A percentile compares a stretch with the other conserved stretches of the same genome.
Evolutionary conservation across 2,888 invertebrate genomes (phyloP).

Genomic region (Hetaerina titia): DNA sequence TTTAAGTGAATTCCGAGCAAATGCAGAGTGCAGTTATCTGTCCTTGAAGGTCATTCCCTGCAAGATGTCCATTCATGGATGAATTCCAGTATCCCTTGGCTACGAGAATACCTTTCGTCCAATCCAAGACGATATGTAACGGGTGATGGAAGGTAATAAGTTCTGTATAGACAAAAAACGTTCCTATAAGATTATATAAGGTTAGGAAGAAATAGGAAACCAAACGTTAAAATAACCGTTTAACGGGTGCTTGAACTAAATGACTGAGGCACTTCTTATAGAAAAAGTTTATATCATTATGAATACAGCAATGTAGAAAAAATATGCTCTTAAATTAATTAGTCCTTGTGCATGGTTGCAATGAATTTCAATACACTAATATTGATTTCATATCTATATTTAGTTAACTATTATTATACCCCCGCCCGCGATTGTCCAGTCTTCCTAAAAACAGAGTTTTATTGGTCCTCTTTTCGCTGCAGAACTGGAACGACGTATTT

Average conservation of each 20-base stretch:
- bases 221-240: not conserved
- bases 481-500: no score
- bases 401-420: no score
- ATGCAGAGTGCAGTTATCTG: conserved; percentile 54
- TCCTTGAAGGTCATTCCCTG: conserved; percentile 41
- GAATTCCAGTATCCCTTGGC: conserved; percentile 4
- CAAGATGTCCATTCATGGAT: conserved; percentile 32
- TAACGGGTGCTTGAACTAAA: not conserved
- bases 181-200: not conserved
- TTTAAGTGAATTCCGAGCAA: not conserved
- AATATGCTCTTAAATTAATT: no score
- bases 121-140: not conserved
- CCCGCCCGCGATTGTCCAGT: no score
- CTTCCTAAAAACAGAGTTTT: no score
- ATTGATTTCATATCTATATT: no score
- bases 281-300: no score
- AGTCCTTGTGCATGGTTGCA: no score
- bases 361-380: no score
- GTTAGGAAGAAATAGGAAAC: not conserved
- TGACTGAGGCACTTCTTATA: no score
- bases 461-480: no score
- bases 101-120: not conserved
- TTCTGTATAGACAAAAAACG: not conserved
- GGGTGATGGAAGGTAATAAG: not conserved
- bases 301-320: no score